Percentiles rank a stretch among this genome's conserved stretches.
These are phyloP conservation scores for Polyommatus icarus DNA, from an alignment of 2,888 invertebrate species.

Conservation along the genomic window DNA sequence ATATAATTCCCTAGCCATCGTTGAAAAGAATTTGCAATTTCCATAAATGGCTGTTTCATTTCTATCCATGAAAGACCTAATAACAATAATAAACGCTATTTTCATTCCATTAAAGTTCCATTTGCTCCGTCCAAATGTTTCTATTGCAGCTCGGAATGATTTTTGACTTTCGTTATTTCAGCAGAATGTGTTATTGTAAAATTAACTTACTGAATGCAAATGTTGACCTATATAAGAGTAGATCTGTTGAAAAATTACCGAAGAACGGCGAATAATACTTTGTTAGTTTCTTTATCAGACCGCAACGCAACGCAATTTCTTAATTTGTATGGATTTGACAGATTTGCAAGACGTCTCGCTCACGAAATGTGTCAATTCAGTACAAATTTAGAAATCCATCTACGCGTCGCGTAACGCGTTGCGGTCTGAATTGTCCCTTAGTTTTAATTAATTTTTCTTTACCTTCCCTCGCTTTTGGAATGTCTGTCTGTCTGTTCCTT, in stretches of 20 bases:
- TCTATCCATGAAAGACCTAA: not conserved
- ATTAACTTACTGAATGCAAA: slow-evolving; percentile 21
- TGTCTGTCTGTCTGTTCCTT: no score
- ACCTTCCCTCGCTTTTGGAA: no score
- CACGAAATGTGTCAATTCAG: no score
- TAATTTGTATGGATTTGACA: no score
- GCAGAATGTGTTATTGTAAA: slow-evolving; percentile 15
- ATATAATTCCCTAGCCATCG: not conserved
- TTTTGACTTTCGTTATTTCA: slow-evolving; percentile 7
- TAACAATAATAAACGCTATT: slow-evolving; percentile 9
- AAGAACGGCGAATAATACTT: not conserved
- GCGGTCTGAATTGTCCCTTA: no score
- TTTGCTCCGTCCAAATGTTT: not conserved
- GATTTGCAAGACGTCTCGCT: no score
- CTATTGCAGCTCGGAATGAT: not conserved
- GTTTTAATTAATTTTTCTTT: no score
- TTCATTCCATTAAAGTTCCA: not conserved
- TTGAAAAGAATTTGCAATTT: slow-evolving; percentile 31
- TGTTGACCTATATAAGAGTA: not conserved
- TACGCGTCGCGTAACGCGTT: no score
- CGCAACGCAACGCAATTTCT: no score
- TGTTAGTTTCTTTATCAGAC: no score
- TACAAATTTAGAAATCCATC: no score
- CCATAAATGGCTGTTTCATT: slow-evolving; percentile 32
- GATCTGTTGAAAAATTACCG: not conserved